Evolutionary conservation across 2,113 vertebrate genomes (phyloP).

Genomic region (Pelodiscus sinensis): DNA sequence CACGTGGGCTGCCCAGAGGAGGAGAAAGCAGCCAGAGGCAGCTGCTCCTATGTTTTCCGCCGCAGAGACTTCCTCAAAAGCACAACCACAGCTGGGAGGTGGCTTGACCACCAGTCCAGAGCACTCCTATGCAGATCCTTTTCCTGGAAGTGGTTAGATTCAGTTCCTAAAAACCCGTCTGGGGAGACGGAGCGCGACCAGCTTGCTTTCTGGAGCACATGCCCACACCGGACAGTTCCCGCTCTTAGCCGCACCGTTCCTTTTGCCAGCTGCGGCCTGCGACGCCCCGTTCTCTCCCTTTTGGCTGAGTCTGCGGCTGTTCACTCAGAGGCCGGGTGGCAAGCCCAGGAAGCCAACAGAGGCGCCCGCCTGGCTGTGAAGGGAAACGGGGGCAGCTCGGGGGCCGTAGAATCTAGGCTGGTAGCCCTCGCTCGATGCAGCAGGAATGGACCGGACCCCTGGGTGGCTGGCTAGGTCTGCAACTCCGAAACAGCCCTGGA

Average conservation of each 20-base stretch:
- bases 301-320: accelerated
- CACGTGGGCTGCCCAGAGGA: background rate
- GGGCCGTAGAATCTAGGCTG: background rate
- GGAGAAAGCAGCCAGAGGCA: background rate
- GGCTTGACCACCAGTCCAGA: background rate
- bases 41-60: background rate
- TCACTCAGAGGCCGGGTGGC: accelerated
- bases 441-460: background rate
- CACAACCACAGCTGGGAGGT: background rate
- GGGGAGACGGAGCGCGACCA: no score
- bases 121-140: accelerated
- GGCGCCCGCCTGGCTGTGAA: background rate
- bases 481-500: accelerated
- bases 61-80: background rate
- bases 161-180: background rate
- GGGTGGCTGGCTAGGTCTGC: accelerated
- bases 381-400: no score
- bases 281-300: background rate
- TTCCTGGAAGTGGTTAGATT: accelerated
- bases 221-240: no score
- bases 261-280: background rate
- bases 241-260: no score
- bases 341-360: background rate
- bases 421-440: background rate
- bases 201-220: no score